These are phyloP conservation scores for Drosophila seguyi DNA, from an alignment of 1,140 invertebrate genomes.

Conservation along the genomic window DNA sequence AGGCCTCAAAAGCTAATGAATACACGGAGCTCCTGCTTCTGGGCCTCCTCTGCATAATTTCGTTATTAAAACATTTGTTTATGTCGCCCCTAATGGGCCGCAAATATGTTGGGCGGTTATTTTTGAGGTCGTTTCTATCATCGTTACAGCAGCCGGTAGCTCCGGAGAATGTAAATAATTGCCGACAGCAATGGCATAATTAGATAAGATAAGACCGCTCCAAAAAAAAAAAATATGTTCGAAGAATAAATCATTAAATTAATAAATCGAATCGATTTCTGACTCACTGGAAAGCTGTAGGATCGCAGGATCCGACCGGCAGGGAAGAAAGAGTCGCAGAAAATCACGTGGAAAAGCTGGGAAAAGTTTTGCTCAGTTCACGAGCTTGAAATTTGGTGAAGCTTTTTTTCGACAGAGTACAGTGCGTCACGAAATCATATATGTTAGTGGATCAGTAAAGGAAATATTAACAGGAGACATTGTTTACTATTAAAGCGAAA, in stretches of 20 bases:
- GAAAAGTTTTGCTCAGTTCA: neutral
- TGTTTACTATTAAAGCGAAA: no score
- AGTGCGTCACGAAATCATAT: neutral
- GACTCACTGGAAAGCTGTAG: neutral
- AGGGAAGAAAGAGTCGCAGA: no score
- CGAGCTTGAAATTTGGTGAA: neutral
- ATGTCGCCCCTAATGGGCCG: constrained; percentile 70
- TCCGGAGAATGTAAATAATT: constrained; percentile 41
- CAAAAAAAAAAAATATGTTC: neutral
- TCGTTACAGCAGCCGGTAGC: constrained; percentile 36
- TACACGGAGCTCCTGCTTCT: constrained; percentile 39
- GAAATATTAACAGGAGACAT: no score
- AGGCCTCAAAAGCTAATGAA: constrained; percentile 57
- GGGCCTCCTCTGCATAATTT: constrained; percentile 70
- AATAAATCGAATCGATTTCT: constrained; percentile 11
- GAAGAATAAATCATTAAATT: constrained; percentile 14
- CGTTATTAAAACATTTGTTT: constrained; percentile 81
- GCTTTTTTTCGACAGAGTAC: neutral
- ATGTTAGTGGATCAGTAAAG: no score
- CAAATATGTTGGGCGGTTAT: constrained; percentile 54
- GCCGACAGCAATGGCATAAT: constrained; percentile 31
- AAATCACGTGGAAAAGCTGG: neutral
- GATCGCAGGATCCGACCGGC: neutral
- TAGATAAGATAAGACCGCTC: constrained; percentile 14
- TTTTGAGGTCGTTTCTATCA: constrained; percentile 18